Percentiles rank a stretch among this genome's conserved stretches.
Evolutionary conservation across 2,113 vertebrate genomes (phyloP).

Genomic region (Chaenocephalus aceratus): DNA sequence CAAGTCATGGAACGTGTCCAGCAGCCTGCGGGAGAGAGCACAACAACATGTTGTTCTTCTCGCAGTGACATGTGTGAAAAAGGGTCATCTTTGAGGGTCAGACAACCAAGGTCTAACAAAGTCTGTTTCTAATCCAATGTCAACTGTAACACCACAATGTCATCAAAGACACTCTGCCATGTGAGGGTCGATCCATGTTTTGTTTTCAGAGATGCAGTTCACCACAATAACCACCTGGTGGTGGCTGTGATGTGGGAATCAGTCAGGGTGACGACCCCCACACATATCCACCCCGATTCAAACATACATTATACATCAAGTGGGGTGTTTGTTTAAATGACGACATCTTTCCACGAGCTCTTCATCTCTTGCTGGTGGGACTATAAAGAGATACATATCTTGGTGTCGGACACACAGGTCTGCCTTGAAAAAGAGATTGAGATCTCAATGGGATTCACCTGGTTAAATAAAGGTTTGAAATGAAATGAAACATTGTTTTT

Average conservation of each 20-base stretch:
- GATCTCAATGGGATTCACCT: too few relatives aligned
- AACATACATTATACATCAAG: not conserved
- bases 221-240: conserved; percentile 39
- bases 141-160: not conserved
- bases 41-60: not conserved
- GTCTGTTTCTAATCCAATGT: not conserved
- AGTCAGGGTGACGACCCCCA: not conserved
- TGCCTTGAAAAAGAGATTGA: too few relatives aligned
- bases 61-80: not conserved
- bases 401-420: not conserved
- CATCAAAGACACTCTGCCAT: not conserved
- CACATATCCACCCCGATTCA: not conserved
- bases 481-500: too few relatives aligned
- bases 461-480: too few relatives aligned
- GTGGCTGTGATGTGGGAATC: not conserved
- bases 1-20: conserved; percentile 82
- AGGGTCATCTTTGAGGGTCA: not conserved
- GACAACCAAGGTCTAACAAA: too few relatives aligned
- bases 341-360: not conserved
- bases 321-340: not conserved
- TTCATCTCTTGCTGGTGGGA: too few relatives aligned
- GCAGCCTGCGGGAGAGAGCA: conserved; percentile 63
- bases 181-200: not conserved
- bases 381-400: too few relatives aligned
- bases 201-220: conserved; percentile 22